phyloP scores from a whole-genome alignment of 2,888 invertebrate genomes.

The Pteria penguin region DNA sequence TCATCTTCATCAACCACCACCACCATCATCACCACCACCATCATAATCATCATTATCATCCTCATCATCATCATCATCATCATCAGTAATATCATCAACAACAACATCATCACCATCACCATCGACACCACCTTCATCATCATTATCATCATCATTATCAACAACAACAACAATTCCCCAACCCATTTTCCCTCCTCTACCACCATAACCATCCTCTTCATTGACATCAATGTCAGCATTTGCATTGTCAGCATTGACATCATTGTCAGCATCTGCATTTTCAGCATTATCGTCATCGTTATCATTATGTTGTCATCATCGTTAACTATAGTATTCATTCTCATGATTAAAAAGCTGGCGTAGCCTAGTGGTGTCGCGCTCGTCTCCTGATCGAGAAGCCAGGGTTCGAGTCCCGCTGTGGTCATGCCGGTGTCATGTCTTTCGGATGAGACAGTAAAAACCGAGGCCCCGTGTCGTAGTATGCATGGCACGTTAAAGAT shows the following conservation, averaged over 20 bases:
- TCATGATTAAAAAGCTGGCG: no score
- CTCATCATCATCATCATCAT: background rate
- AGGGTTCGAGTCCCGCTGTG: no score
- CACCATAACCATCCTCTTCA: constrained; percentile 1
- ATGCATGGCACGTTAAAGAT: no score
- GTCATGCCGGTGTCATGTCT: no score
- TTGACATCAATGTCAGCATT: background rate
- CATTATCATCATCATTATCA: background rate
- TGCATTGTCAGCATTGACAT: background rate
- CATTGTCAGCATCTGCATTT: background rate
- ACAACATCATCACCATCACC: background rate
- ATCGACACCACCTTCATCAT: background rate
- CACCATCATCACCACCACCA: no score
- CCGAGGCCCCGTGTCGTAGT: no score
- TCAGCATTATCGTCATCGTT: background rate
- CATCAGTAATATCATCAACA: constrained; percentile 1
- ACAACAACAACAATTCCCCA: background rate
- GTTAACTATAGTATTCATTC: no score
- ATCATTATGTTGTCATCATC: no score
- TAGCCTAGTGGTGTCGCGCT: no score
- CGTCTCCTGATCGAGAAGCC: no score
- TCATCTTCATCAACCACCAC: no score
- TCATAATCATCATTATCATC: background rate
- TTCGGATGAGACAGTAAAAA: no score
- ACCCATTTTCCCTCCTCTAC: background rate